phyloP scores from a whole-genome alignment of 1,140 invertebrate genomes.

The Monomorium pharaonis region DNA sequence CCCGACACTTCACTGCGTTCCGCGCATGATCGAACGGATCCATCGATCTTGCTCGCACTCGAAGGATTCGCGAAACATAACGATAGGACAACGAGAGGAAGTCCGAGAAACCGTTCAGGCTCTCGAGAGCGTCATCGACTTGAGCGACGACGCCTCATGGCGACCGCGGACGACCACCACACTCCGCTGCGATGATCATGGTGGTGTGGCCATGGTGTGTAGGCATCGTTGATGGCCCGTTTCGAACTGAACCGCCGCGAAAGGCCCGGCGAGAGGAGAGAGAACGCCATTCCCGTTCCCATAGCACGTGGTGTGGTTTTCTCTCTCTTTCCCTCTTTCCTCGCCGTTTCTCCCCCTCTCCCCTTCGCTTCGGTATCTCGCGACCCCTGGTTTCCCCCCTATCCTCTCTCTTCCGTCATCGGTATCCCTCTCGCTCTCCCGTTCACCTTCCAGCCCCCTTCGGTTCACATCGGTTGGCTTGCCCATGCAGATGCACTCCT shows the following conservation, averaged over 20 bases:
- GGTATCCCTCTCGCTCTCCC: slow-evolving; percentile 43
- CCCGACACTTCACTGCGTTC: slow-evolving; percentile 9
- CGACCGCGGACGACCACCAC: slow-evolving; percentile 51
- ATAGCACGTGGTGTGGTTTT: slow-evolving; percentile 82
- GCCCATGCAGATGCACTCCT: slow-evolving; percentile 35
- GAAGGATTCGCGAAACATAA: neutral
- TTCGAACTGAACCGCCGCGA: slow-evolving; percentile 79
- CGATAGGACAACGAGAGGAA: neutral
- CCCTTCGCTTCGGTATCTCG: slow-evolving; percentile 24
- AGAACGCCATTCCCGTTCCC: slow-evolving; percentile 82
- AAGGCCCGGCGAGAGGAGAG: slow-evolving; percentile 71
- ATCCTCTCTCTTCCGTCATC: neutral
- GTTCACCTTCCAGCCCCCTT: slow-evolving; percentile 51
- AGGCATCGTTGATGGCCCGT: slow-evolving; percentile 83
- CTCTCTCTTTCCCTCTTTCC: slow-evolving; percentile 59
- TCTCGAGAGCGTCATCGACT: slow-evolving; percentile 49
- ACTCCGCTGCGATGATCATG: slow-evolving; percentile 70
- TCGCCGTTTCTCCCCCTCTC: slow-evolving; percentile 23
- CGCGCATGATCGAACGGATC: slow-evolving; percentile 17
- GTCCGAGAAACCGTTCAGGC: neutral
- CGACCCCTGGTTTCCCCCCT: slow-evolving; percentile 13
- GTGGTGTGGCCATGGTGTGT: slow-evolving; percentile 80
- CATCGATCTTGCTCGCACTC: slow-evolving; percentile 18
- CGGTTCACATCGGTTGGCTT: slow-evolving; percentile 31
- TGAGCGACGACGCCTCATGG: slow-evolving; percentile 68